A percentile compares a stretch with the other conserved stretches of the same genome.
These are phyloP conservation scores for Tethea ocularis DNA, from an alignment of 2,888 invertebrate genomes.

Conservation along the genomic window DNA sequence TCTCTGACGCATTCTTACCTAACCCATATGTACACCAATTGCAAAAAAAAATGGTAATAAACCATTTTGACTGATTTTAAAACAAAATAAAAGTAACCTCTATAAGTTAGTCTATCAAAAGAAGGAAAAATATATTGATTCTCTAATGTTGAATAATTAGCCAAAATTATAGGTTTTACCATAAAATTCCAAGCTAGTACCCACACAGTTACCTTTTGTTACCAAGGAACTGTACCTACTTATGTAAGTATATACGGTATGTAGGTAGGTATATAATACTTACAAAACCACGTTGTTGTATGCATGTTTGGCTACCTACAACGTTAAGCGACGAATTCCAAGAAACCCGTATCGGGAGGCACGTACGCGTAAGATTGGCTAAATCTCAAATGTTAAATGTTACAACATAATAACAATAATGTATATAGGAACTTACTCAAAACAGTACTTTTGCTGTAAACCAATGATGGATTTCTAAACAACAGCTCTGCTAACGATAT, in stretches of 20 bases:
- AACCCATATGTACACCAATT: neutral
- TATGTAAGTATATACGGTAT: constrained; percentile 15
- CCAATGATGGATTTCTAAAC: constrained; percentile 4
- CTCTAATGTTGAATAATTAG: too few relatives aligned
- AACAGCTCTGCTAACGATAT: neutral
- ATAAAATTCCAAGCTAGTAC: neutral
- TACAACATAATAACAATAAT: constrained; percentile 65
- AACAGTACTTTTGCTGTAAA: constrained; percentile 24
- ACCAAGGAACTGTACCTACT: constrained; percentile 18
- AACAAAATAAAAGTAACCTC: neutral
- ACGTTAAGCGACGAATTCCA: constrained; percentile 66
- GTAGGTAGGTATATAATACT: constrained; percentile 25
- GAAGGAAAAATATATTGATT: too few relatives aligned
- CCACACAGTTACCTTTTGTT: constrained; percentile 4
- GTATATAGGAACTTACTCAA: constrained; percentile 37
- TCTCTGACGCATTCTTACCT: constrained; percentile 66
- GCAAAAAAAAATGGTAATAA: constrained; percentile 34
- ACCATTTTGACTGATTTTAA: constrained; percentile 10
- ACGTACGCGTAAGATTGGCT: constrained; percentile 76
- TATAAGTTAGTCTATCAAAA: too few relatives aligned
- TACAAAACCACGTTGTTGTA: constrained; percentile 25
- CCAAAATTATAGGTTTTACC: too few relatives aligned
- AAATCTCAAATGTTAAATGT: constrained; percentile 67
- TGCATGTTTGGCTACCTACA: constrained; percentile 56
- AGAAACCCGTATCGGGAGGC: constrained; percentile 78